Percentiles rank a stretch among this genome's conserved stretches.
Evolutionary conservation across 23 tunicate species (phyloP).

Genomic region (Ascidia mentula): DNA sequence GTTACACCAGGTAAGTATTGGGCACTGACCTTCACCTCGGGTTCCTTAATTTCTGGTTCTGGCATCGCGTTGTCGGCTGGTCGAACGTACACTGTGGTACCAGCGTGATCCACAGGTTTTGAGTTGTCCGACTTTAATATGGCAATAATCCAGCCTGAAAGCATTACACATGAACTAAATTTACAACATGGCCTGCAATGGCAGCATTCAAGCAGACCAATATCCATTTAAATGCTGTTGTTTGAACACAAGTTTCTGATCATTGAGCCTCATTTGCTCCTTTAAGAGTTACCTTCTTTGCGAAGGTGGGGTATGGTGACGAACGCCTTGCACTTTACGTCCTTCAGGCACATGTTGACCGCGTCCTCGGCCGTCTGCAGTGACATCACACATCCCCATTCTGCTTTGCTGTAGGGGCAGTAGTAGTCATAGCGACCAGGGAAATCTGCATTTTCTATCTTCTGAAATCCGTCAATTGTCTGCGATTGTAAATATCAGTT

Average conservation of each 20-base stretch:
- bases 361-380: conserved; percentile 73
- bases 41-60: background rate
- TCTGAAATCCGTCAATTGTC: conserved; percentile 42
- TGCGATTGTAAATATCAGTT: background rate
- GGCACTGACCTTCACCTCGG: background rate
- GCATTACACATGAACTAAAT: too few relatives aligned
- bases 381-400: conserved; percentile 93
- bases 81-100: conserved; percentile 71
- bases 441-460: conserved; percentile 78
- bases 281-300: conserved; percentile 80
- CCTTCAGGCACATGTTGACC: conserved; percentile 41
- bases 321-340: conserved; percentile 73
- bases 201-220: too few relatives aligned
- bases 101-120: conserved; percentile 85
- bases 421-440: conserved; percentile 86
- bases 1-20: too few relatives aligned
- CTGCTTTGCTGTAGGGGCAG: conserved; percentile 85
- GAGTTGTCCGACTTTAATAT: conserved; percentile 77
- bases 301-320: conserved; percentile 89
- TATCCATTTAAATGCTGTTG: too few relatives aligned
- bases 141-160: conserved; percentile 76
- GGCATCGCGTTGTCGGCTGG: background rate
- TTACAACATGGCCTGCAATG: too few relatives aligned
- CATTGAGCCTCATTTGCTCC: too few relatives aligned
- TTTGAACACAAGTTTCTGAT: too few relatives aligned